Evolutionary conservation across 2,797 vertebrate genomes (phyloP), one percentile per base, ranked within the genome.

Genomic region (Phrynocephalus forsythii): DNA sequence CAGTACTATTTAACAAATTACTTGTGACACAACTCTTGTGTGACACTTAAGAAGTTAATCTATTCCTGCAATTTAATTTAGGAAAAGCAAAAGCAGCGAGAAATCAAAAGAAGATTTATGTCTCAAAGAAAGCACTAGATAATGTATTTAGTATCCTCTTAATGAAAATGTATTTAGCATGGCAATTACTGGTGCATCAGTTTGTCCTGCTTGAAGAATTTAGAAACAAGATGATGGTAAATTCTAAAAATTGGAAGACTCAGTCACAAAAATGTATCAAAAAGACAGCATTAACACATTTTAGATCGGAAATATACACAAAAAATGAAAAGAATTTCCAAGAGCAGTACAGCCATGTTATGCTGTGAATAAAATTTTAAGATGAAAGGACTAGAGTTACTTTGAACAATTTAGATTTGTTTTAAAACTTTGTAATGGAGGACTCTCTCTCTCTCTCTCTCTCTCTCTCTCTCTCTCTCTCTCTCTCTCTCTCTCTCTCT

Each of bases 101-200:
- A 91, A 91, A 88, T 81, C 5, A 87, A 38, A 38, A 38, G 87
- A 77, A 48, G 33, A 84, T 90, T 66, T 79, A 71, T 0, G 1
- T 87, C 81, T 90, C 77, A 81, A 89, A 88, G 84, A 91, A 86
- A 38, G 26, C 80, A 75, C 44, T 82, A 86, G 66, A 94, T 89
- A 89, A 91, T 88, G 11, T 15, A 90, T 78, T 33, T 8, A 76
- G 56, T 80, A 38, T 80, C 92, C 52, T 88, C 5, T 89, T 66
- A 63, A 63, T 88, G 67, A 6, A 76, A 89, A 52, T 67, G 50
- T 56, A 33, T 89, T 86, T 18, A 91, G 82, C 5, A 24, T 44
- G 68, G 1, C 38, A 68, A 2, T 6, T 86, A 76, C 28, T 66
- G 69, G 20, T 24, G 84, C 72, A 75, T 75, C 22, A 66, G 8